phyloP scores from a whole-genome alignment of 2,797 vertebrate genomes.

The Alosa sapidissima region DNA sequence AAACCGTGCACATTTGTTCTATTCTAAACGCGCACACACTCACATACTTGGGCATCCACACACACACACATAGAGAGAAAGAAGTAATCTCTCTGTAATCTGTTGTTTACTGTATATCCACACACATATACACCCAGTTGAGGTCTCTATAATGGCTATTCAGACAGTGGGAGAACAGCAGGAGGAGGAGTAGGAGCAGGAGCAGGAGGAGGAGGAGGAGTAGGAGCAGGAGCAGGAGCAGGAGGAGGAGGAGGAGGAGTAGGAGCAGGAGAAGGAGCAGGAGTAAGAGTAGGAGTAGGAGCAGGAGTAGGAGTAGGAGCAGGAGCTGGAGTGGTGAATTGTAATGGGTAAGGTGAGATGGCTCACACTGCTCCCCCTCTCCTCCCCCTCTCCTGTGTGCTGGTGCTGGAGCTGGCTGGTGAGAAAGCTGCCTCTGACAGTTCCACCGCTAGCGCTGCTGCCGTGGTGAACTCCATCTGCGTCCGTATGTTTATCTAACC shows the following conservation, averaged over 20 bases:
- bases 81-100: not conserved
- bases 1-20: too few species aligned
- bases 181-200: not conserved
- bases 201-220: not conserved
- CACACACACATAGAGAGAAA: not conserved
- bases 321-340: not conserved
- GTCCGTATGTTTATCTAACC: slow-evolving; percentile 43
- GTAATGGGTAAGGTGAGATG: slow-evolving; percentile 35
- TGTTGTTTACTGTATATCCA: not conserved
- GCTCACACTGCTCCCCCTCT: not conserved
- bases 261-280: not conserved
- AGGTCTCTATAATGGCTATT: not conserved
- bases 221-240: not conserved
- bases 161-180: too few species aligned
- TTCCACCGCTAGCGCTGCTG: not conserved
- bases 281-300: not conserved
- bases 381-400: not conserved
- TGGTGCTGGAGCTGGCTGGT: not conserved
- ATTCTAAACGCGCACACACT: too few species aligned
- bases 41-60: not conserved
- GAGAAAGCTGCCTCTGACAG: not conserved
- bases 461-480: not conserved
- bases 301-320: not conserved
- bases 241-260: not conserved
- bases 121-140: not conserved